Evolutionary conservation across 2,113 vertebrate species (phyloP).

Genomic region (Pomatostomus ruficeps): DNA sequence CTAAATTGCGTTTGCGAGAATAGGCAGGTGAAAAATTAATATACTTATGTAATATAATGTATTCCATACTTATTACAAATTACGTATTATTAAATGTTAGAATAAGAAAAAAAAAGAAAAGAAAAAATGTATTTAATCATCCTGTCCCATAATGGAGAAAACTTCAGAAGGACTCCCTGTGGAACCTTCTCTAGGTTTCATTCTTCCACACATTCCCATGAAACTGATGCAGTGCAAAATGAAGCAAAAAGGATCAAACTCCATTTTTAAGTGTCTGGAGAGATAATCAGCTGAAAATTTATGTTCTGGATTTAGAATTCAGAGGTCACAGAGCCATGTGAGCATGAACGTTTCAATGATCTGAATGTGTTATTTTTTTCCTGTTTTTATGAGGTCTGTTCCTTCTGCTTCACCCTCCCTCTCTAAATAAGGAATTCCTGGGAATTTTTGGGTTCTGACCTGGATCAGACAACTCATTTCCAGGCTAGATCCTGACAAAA

Average conservation of each 20-base stretch:
- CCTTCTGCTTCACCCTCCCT: neutral
- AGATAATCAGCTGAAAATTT: neutral
- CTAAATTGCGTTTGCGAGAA: neutral
- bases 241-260: neutral
- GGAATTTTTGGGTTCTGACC: neutral
- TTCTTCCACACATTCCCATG: neutral
- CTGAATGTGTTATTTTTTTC: neutral
- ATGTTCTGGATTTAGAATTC: neutral
- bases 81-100: neutral
- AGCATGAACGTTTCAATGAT: neutral
- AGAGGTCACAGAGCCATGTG: fast-evolving
- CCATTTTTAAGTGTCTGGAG: neutral
- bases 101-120: neutral
- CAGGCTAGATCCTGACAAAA: neutral
- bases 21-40: neutral
- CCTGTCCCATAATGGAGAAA: neutral
- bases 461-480: neutral
- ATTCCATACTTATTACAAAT: neutral
- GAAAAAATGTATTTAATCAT: neutral
- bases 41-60: neutral
- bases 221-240: neutral
- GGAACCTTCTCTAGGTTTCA: neutral
- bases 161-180: neutral
- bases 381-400: neutral
- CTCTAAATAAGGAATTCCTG: neutral